Base-by-base conservation (phyloP, 2,113 vertebrate genomes). In the Mormyrus lacerda region DNA sequence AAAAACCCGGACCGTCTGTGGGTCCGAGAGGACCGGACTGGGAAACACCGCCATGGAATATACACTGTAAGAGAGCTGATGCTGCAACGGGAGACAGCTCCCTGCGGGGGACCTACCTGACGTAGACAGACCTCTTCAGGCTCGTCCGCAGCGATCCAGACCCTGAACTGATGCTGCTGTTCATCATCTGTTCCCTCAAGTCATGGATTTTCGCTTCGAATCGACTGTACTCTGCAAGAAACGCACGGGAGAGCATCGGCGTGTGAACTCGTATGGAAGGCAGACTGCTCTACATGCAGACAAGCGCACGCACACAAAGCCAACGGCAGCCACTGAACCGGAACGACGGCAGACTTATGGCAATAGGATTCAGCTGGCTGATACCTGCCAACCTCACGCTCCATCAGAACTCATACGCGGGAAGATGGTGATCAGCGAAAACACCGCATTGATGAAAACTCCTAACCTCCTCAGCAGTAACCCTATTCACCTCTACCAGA, bases 161-260 rank as follows among this genome's bases (percentile, higher is more conserved):
- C 91, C 98, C 98, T 89, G 98, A 99, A 90, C 98, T 98, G 94
- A 99, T 95, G 90, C 98, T 99, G 95, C 98, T 98, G 93, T 97
- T 99, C 98, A 99, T 99, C 98, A 99, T 99, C 95, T 99, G 98
- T 93, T 99, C 98, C 93, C 98, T 96, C 90, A 99, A 95, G 92
- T 99, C 98, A 96, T 99, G 98, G 92, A 99, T 99, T 95, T 99
- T 99, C 27, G 98, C 98, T 95, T 99, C 98, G 90, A 99, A 99
- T 92, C 97, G 97, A 94, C 97, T 98, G 94, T 99, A 99, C 90
- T 99, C 98, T 97, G 91, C 39, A 58, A 31, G 84, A 89, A 55
- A 51, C 10, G 13, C 58, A 50, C 79, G 82, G 47, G 10, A 89
- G 31, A 89, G 17, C 1, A 11, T 85, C 15, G 35, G 73, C 0